Percentiles rank a stretch among this genome's conserved stretches.
Evolutionary conservation across 2,113 vertebrate genomes (phyloP).

Genomic region (Heliornis fulica): DNA sequence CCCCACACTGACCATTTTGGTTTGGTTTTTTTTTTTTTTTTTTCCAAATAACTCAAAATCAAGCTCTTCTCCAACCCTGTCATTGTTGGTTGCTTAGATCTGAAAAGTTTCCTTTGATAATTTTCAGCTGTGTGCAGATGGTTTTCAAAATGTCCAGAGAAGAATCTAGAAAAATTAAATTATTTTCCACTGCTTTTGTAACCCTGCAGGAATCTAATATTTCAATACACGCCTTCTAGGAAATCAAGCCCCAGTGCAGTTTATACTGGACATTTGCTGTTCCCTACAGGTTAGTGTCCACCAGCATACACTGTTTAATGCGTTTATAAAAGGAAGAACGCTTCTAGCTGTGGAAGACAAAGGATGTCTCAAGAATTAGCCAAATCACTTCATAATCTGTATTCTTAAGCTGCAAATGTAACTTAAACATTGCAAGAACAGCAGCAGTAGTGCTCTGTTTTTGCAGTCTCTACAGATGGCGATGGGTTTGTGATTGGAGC

Average conservation of each 20-base stretch:
- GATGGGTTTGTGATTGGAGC: not conserved
- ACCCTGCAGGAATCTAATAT: not conserved
- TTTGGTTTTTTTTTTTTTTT: no score
- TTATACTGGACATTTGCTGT: not conserved
- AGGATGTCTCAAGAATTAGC: not conserved
- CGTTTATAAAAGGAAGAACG: not conserved
- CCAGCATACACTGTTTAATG: not conserved
- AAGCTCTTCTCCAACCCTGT: not conserved
- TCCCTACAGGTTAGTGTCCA: not conserved
- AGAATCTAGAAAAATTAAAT: not conserved
- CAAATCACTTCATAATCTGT: not conserved
- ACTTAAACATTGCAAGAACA: not conserved
- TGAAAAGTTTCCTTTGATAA: not conserved
- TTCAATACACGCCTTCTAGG: not conserved
- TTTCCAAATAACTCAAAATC: not conserved
- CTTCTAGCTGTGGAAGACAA: not conserved
- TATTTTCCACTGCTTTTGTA: not conserved
- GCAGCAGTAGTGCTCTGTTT: not conserved
- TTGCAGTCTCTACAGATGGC: not conserved
- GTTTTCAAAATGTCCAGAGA: not conserved
- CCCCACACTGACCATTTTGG: not conserved
- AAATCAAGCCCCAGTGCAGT: not conserved
- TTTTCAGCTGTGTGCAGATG: not conserved
- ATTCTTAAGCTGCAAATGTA: not conserved
- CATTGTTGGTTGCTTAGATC: not conserved